phyloP scores from a whole-genome alignment of 1,140 invertebrate species.

The Sycobia sp. region DNA sequence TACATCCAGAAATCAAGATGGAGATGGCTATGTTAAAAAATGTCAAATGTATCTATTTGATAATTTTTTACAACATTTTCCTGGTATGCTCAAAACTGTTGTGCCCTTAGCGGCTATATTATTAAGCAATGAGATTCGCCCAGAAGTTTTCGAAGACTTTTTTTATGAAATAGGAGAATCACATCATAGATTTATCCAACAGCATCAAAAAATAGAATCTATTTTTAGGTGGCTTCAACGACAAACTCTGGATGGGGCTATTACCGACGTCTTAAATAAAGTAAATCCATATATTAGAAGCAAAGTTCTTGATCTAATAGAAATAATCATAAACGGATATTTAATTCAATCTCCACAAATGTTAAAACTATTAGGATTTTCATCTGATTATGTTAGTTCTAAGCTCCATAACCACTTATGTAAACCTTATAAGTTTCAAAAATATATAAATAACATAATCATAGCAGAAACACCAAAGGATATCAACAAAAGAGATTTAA shows the following conservation, averaged over 20 bases:
- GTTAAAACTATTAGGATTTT: slow-evolving; percentile 48
- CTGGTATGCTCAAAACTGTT: slow-evolving; percentile 68
- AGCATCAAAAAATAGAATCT: slow-evolving; percentile 70
- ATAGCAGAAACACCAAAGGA: slow-evolving; percentile 32
- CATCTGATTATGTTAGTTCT: slow-evolving; percentile 29
- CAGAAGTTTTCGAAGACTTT: slow-evolving; percentile 71
- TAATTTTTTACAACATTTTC: slow-evolving; percentile 70
- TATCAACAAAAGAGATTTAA: slow-evolving; percentile 33
- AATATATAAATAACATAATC: slow-evolving; percentile 34
- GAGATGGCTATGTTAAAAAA: slow-evolving; percentile 52
- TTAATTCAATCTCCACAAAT: slow-evolving; percentile 63
- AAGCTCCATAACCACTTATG: slow-evolving; percentile 1
- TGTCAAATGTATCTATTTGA: slow-evolving; percentile 78
- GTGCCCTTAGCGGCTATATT: slow-evolving; percentile 79
- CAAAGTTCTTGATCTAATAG: slow-evolving; percentile 64
- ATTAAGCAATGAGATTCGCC: slow-evolving; percentile 84
- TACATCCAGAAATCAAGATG: slow-evolving; percentile 34
- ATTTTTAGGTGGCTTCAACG: slow-evolving; percentile 76
- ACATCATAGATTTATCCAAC: slow-evolving; percentile 62
- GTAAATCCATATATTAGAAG: slow-evolving; percentile 63
- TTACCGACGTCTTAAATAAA: slow-evolving; percentile 68
- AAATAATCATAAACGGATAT: slow-evolving; percentile 69
- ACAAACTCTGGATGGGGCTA: slow-evolving; percentile 72
- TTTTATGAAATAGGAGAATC: slow-evolving; percentile 69
- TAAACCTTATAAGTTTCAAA: slow-evolving; percentile 42